Evolutionary conservation across 2,888 invertebrate genomes (phyloP).

Genomic region (Hecatera dysodea): DNA sequence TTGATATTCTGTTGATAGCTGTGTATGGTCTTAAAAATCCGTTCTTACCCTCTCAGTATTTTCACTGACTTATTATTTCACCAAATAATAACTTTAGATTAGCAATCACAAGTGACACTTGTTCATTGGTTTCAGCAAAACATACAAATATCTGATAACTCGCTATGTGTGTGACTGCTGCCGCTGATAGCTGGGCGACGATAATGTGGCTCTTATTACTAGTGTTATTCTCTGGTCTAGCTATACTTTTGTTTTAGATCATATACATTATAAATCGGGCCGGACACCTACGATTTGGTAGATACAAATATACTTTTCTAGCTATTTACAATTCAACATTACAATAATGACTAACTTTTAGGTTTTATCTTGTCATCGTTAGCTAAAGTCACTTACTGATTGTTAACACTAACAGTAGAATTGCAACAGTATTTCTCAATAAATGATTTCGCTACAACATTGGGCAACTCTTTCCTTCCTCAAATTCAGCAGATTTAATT

Average conservation of each 20-base stretch:
- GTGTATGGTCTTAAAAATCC: background rate
- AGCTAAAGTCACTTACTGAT: no score
- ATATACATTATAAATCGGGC: no score
- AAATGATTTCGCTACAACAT: no score
- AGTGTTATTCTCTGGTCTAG: background rate
- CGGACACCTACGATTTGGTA: no score
- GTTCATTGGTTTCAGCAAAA: slow-evolving; percentile 63
- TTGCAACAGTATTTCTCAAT: slow-evolving; percentile 16
- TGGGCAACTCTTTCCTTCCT: no score
- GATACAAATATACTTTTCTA: no score
- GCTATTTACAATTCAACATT: no score
- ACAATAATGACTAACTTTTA: no score
- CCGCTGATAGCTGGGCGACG: slow-evolving; percentile 57
- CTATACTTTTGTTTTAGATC: background rate
- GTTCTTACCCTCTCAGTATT: background rate
- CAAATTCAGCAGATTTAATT: no score
- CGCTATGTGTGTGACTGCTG: slow-evolving; percentile 65
- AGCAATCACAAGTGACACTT: slow-evolving; percentile 25
- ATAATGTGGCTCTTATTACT: slow-evolving; percentile 53
- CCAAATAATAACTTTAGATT: slow-evolving; percentile 21
- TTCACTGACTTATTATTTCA: slow-evolving; percentile 14
- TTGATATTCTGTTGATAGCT: no score
- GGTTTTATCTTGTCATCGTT: background rate
- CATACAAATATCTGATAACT: slow-evolving; percentile 70
- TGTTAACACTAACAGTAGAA: no score